Percentiles rank a stretch among this genome's conserved stretches.
Conservation (phyloP, 92 coral and sea anemone species). For the Pocillopora meandrina region DNA sequence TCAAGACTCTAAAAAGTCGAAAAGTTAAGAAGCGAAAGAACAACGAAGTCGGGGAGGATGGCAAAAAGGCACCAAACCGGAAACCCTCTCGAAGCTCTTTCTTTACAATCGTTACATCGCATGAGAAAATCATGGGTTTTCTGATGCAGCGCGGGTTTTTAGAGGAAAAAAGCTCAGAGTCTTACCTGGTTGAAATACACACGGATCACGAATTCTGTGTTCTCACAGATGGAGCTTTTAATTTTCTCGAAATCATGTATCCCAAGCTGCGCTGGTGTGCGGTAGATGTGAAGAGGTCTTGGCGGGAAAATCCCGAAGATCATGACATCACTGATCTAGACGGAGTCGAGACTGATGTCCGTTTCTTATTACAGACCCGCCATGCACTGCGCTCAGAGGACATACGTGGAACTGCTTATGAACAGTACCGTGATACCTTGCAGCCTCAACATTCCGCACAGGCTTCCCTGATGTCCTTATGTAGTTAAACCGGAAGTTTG, state of each 20-base stretch:
- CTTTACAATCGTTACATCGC: constrained; percentile 71
- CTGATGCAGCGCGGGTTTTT: constrained; percentile 52
- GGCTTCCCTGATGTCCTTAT: constrained; percentile 49
- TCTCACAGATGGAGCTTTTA: constrained; percentile 56
- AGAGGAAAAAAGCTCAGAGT: constrained; percentile 52
- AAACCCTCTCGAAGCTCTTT: constrained; percentile 83
- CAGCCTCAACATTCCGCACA: constrained; percentile 51
- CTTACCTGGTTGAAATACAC: constrained; percentile 59
- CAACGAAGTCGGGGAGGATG: constrained; percentile 26
- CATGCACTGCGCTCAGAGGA: constrained; percentile 73
- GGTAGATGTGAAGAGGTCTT: constrained; percentile 86
- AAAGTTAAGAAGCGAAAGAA: not conserved
- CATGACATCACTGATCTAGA: constrained; percentile 62
- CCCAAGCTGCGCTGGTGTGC: constrained; percentile 89
- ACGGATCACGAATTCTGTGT: constrained; percentile 72
- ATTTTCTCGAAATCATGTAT: constrained; percentile 59
- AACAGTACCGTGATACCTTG: constrained; percentile 65
- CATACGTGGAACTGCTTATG: constrained; percentile 76
- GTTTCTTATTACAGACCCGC: constrained; percentile 88
- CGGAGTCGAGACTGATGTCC: constrained; percentile 90
- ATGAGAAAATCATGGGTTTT: constrained; percentile 57
- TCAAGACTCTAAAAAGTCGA: not conserved
- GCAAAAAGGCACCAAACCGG: constrained; percentile 60
- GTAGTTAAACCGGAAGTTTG: constrained; percentile 72
- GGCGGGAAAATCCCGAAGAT: constrained; percentile 65